Evolutionary conservation across 1,140 invertebrate species (phyloP), one percentile per base, ranked within the genome.

Genomic region (Heliconius congener): DNA sequence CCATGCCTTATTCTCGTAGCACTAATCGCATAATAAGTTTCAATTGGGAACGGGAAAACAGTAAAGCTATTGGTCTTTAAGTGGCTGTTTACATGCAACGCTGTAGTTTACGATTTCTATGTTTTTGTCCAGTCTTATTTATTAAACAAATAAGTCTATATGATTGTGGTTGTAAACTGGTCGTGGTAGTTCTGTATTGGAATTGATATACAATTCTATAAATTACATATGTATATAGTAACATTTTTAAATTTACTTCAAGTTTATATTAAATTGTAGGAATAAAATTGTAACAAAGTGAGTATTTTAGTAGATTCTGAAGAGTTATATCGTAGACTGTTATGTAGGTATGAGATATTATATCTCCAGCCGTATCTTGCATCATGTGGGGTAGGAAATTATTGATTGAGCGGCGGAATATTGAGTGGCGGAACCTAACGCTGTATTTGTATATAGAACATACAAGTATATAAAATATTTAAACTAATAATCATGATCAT

Each of bases 41-140:
- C 72, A 78, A 78, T 78, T 81, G 50, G 39, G 37, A 37, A 74
- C 42, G 76, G 72, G 78, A 77, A 76, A 81, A 81, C 73, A 75
- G 76, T 75, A 71, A 74, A 81, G 78, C 73, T 77, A 81, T 78
- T 75, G 57, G 34, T 42, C 30, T 78, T 71, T 77, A 74, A 79
- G 76, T 75, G 76, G 46, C 70, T 78, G 73, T 78, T 75, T 76
- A 77, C 80, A 81, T 81, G 76, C 80, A 75, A 81, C 73, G 50
- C 27, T 70, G 79, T 81, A 77, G 76, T 78, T 81, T 78, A 75
- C 39, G 71, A 66, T 71, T 73, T 60, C 73, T 19, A 66, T 73
- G 74, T 77, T 76, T 80, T 73, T 23, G 55, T 72, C 52, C 71
- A 57, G 55, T 46, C 74, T 77, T 80, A 80, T 76, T 79, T 72